Percentiles rank a stretch among this genome's conserved stretches.
Evolutionary conservation across 2,888 invertebrate genomes (phyloP).

Genomic region (Perdita meconis): DNA sequence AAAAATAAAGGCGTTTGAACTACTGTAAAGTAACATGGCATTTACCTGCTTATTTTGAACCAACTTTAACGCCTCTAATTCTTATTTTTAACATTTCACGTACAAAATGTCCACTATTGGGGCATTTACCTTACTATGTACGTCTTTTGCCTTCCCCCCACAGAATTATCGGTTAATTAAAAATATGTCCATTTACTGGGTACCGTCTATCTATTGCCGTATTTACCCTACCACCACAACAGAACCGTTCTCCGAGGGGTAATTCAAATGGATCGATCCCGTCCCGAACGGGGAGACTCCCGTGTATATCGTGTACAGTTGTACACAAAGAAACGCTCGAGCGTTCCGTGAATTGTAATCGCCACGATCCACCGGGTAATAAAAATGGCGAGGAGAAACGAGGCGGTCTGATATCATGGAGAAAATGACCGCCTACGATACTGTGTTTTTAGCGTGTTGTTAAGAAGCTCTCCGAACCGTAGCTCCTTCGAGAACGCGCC

Average conservation of each 20-base stretch:
- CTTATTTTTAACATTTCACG: too few relatives aligned
- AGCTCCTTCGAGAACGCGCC: conserved; percentile 77
- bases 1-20: too few relatives aligned
- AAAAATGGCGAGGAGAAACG: conserved; percentile 64
- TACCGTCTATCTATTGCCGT: too few relatives aligned
- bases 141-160: too few relatives aligned
- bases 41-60: too few relatives aligned
- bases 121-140: too few relatives aligned
- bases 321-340: conserved; percentile 14
- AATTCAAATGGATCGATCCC: conserved; percentile 62
- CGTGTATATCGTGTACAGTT: background rate
- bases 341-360: conserved; percentile 30
- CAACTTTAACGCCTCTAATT: too few relatives aligned
- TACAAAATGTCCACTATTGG: too few relatives aligned
- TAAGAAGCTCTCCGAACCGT: conserved; percentile 78
- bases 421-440: conserved; percentile 78
- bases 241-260: conserved; percentile 18
- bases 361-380: conserved; percentile 42
- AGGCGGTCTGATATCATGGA: conserved; percentile 67
- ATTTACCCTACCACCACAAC: conserved; percentile 39
- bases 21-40: too few relatives aligned
- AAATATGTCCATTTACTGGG: too few relatives aligned
- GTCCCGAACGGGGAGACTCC: conserved; percentile 7
- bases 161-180: too few relatives aligned
- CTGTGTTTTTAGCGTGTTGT: conserved; percentile 80